phyloP scores from a whole-genome alignment of 2,113 vertebrate genomes.

The Polypterus senegalus region DNA sequence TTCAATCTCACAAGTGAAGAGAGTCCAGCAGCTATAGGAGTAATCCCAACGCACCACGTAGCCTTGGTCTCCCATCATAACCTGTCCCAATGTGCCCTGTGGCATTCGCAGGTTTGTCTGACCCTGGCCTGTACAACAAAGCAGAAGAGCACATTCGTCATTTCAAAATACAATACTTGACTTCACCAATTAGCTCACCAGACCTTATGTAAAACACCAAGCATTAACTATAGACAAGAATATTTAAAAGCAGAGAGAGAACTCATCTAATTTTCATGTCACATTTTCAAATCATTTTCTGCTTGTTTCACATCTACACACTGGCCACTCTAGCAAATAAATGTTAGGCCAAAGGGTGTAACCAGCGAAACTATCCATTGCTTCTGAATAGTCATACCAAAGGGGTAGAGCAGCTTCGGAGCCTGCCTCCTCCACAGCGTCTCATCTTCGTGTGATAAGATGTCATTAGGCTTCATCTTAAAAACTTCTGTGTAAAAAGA shows the following conservation, averaged over 20 bases:
- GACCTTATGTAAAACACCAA: too few relatives aligned
- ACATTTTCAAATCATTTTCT: too few relatives aligned
- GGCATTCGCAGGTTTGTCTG: constrained; percentile 90
- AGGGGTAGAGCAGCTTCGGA: constrained; percentile 82
- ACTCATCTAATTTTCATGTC: too few relatives aligned
- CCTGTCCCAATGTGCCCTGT: constrained; percentile 79
- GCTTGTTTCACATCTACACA: too few relatives aligned
- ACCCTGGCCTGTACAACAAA: constrained; percentile 42
- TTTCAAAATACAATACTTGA: too few relatives aligned
- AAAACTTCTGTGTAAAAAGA: constrained; percentile 86
- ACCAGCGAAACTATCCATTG: too few relatives aligned
- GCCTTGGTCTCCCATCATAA: constrained; percentile 62
- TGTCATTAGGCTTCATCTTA: constrained; percentile 79
- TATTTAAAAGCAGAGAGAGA: too few relatives aligned
- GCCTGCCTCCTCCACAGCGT: constrained; percentile 78
- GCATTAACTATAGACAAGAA: too few relatives aligned
- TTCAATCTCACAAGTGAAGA: constrained; percentile 95
- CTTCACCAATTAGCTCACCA: too few relatives aligned
- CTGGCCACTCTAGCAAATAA: too few relatives aligned
- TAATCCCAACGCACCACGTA: constrained; percentile 88
- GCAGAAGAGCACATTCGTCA: background rate
- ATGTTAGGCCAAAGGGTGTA: too few relatives aligned
- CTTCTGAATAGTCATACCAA: constrained; percentile 50
- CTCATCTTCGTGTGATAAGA: constrained; percentile 81
- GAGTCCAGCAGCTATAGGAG: constrained; percentile 88